Percentiles rank a stretch among this genome's conserved stretches.
Evolutionary conservation across 2,888 invertebrate genomes (phyloP).

Genomic region (Sympetrum striolatum): DNA sequence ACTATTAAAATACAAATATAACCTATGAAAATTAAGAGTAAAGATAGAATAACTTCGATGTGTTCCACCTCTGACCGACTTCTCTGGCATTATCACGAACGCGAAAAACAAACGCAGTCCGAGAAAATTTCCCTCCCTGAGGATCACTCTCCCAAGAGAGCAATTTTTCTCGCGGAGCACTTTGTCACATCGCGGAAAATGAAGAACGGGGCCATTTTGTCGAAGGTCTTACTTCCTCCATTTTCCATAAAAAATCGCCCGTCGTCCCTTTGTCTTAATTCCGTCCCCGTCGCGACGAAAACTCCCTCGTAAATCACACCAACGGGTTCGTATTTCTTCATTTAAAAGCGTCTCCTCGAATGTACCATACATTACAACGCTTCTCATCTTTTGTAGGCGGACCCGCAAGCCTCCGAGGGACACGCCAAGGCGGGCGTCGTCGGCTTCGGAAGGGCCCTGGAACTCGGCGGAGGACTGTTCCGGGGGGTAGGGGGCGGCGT

Average conservation of each 20-base stretch:
- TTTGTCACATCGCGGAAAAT: neutral
- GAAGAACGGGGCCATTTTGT: neutral
- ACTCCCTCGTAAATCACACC: neutral
- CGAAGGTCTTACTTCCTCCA: neutral
- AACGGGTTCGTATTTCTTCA: neutral
- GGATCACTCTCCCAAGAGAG: neutral
- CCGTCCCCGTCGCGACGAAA: neutral
- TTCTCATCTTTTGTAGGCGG: neutral
- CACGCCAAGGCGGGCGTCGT: neutral
- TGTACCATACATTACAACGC: neutral
- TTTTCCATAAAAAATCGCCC: neutral
- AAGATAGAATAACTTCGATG: no score
- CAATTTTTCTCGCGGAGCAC: neutral
- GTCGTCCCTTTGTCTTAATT: neutral
- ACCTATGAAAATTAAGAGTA: no score
- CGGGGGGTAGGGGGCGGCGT: constrained; percentile 61
- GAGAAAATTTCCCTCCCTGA: neutral
- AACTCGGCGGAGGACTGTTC: neutral
- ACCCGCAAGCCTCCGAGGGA: neutral
- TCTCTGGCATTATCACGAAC: no score
- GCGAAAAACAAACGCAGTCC: no score
- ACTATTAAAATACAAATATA: no score
- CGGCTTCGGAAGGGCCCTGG: neutral
- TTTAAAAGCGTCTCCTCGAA: neutral
- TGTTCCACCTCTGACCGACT: no score